Evolutionary conservation across 2,888 invertebrate species (phyloP), one percentile per base, ranked within the genome.

Genomic region (Holacanthella duospinosa): DNA sequence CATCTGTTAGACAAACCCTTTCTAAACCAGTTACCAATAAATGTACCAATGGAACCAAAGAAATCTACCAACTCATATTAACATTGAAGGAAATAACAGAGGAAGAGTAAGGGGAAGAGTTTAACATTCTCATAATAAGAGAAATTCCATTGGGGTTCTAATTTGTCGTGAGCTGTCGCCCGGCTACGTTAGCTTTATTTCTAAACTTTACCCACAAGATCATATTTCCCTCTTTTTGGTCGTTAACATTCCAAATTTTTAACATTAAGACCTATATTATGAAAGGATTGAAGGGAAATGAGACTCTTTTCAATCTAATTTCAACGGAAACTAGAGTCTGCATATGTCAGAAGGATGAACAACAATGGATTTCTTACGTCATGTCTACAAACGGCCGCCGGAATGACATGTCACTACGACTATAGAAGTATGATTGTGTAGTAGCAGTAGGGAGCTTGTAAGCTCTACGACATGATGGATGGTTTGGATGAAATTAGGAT

Each of bases 321-420:
- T 48, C 21, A 21, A 48, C 19, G 21, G 48, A 48, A 48, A 48
- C 21, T 48, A 9, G 48, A 21, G 48, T 48, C 48, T 9, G 21
- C 48, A 48, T 48, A 48, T 9, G 36, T 6, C 36, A 36, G 36
- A 36, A 36, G 36, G 16, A 36, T 36, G 48, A 48, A 21, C 48
- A 48, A 48, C 48, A 48, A 48, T 48, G n/a, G 48, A 48, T 48
- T 48, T 48, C 36, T 16, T 48, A n/a, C 48, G 48, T 21, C n/a
- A 21, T n/a, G n/a, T n/a, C n/a, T n/a, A n/a, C n/a, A n/a, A n/a
- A n/a, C n/a, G 16, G 16, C 48, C 48, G n/a, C 48, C 36, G 36
- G 36, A 36, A 48, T 48, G 48, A 48, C 48, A 48, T 48, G 48
- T 48, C 48, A 48, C 48, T 48, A 36, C 36, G 36, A n/a, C 36